phyloP scores from a whole-genome alignment of 2,113 vertebrate species.

The Micronycteris hirsuta region DNA sequence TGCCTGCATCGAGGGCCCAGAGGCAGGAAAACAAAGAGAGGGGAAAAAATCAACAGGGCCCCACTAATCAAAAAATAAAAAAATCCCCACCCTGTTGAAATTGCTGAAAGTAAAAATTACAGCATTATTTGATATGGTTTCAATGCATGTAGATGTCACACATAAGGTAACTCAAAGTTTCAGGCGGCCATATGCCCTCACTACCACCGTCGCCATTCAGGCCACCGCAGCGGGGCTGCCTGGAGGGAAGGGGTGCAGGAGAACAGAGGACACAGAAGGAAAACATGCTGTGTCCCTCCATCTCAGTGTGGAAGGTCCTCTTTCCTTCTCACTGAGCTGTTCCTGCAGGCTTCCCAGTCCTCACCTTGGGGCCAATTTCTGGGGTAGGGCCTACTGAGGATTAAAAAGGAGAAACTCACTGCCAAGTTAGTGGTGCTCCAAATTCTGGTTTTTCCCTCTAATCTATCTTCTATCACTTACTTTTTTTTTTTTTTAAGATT shows the following conservation, averaged over 20 bases:
- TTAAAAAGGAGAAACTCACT: not conserved
- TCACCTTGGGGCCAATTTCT: not conserved
- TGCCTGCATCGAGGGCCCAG: not conserved
- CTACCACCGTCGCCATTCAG: not conserved
- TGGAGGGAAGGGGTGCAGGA: not conserved
- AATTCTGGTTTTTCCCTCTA: not conserved
- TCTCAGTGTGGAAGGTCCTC: not conserved
- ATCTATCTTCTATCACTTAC: not conserved
- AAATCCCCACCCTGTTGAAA: not conserved
- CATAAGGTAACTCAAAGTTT: not conserved
- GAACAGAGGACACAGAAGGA: not conserved
- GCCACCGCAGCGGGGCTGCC: not conserved
- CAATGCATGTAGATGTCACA: not conserved
- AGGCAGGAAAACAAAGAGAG: not conserved
- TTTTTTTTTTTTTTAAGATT: no score
- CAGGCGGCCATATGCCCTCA: not conserved
- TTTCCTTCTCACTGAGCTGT: not conserved
- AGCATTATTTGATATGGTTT: not conserved
- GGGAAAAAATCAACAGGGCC: not conserved
- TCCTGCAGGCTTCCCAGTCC: not conserved
- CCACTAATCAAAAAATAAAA: no score
- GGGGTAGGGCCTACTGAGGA: not conserved
- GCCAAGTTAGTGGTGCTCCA: not conserved
- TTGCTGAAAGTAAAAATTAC: not conserved
- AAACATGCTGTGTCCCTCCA: not conserved